Percentiles rank a stretch among this genome's conserved stretches.
phyloP scores from a whole-genome alignment of 2,113 vertebrate species.

The Rissa tridactyla region DNA sequence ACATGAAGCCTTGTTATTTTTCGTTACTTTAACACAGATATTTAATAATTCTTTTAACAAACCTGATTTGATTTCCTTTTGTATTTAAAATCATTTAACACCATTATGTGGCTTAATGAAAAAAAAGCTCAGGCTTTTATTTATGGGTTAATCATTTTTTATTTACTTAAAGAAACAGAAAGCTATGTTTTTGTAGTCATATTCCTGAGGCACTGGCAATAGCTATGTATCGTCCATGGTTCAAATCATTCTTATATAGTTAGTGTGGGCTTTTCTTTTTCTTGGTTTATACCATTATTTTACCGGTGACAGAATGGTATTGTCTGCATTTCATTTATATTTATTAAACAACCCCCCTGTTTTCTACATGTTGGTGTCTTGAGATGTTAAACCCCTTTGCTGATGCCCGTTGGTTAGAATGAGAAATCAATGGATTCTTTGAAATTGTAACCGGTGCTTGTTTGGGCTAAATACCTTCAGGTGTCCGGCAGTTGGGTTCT shows the following conservation, averaged over 20 bases:
- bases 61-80: not conserved
- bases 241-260: not conserved
- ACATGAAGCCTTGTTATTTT: not conserved
- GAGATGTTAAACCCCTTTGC: not conserved
- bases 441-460: not conserved
- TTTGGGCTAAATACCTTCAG: not conserved
- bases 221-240: not conserved
- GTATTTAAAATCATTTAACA: not conserved
- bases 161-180: not conserved
- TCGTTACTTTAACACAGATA: not conserved
- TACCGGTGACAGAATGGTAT: not conserved
- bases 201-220: not conserved
- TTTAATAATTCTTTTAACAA: not conserved
- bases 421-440: not conserved
- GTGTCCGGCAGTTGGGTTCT: not conserved
- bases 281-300: not conserved
- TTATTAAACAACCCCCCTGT: not conserved
- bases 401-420: not conserved
- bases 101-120: not conserved
- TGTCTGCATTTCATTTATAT: not conserved
- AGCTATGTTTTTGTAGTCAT: not conserved
- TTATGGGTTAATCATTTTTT: not conserved
- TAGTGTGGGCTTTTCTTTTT: not conserved
- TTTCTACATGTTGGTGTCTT: not conserved
- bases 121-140: not conserved